Base-by-base conservation (phyloP, 2,797 vertebrate genomes). In the Pseudopleuronectes americanus region DNA sequence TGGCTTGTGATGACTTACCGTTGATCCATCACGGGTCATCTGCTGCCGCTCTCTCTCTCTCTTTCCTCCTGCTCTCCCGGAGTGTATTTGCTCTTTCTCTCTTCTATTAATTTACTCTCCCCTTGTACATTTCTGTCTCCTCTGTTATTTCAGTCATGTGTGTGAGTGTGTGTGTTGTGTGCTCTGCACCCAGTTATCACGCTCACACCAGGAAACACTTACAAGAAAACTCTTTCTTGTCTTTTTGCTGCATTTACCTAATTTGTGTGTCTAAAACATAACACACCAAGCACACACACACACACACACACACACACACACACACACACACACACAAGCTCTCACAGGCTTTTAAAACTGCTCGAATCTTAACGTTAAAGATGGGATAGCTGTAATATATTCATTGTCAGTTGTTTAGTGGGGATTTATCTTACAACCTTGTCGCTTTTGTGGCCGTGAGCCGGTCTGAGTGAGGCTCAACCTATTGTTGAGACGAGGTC, bases 401-500 rank as follows among this genome's bases (percentile, higher is more conserved):
- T 91, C 90, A 92, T 91, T 64, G 83, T 77, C 64, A 3, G 68
- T 69, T 74, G 77, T 90, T 90, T 87, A 79, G 85, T 36, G 26
- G 73, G 86, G 84, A 90, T 93, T 89, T 88, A 71, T 76, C 83
- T 80, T 84, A 63, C 90, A 87, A 82, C 74, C 80, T 68, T 86
- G 80, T 64, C 14, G n/a, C 58, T 7, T 85, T 82, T 88, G 74
- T 84, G 84, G 58, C 59, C 19, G 79, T 77, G 65, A 52, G 77
- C 53, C 28, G 58, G 74, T 49, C 68, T 69, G 82, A 76, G 74
- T n/a, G 82, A 81, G 69, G 79, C 78, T 88, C 84, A 65, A 69
- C 52, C 86, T 66, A 67, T 91, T 92, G 89, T 91, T 77, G 65
- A 75, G 77, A 61, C 84, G 8, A 87, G 92, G 90, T 92, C 90